Evolutionary conservation across 2,113 vertebrate species (phyloP).

Genomic region (Nymphicus hollandicus): DNA sequence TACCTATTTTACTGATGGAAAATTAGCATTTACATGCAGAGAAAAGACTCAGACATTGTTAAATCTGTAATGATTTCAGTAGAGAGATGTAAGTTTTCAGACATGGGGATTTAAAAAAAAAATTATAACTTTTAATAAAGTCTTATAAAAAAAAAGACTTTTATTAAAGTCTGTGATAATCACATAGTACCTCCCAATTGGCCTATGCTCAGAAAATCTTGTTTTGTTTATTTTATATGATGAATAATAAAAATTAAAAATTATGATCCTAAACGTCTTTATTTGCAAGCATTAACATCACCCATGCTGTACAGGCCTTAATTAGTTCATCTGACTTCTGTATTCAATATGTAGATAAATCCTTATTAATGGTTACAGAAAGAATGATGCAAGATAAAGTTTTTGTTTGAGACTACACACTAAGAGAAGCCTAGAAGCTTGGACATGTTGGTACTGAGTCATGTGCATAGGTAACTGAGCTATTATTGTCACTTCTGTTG

Average conservation of each 20-base stretch:
- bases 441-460: not conserved
- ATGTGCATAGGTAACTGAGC: not conserved
- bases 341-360: constrained; percentile 9
- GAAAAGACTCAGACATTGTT: not conserved
- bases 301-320: not conserved
- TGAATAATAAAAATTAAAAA: not conserved
- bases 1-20: not conserved
- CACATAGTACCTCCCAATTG: not conserved
- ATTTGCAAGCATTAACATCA: constrained; percentile 1
- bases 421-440: not conserved
- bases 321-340: not conserved
- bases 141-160: not conserved
- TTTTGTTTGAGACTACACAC: not conserved
- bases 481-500: not conserved
- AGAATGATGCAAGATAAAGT: not conserved
- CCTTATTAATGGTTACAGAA: not conserved
- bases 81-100: not conserved
- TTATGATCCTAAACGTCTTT: not conserved
- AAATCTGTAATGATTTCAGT: not conserved
- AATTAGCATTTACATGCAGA: not conserved
- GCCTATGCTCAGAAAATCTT: not conserved
- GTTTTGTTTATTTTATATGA: not conserved
- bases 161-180: not conserved
- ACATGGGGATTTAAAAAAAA: not conserved
- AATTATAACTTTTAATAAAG: not conserved